Base-by-base conservation (phyloP, 2,113 vertebrate species). In the Craseonycteris thonglongyai region DNA sequence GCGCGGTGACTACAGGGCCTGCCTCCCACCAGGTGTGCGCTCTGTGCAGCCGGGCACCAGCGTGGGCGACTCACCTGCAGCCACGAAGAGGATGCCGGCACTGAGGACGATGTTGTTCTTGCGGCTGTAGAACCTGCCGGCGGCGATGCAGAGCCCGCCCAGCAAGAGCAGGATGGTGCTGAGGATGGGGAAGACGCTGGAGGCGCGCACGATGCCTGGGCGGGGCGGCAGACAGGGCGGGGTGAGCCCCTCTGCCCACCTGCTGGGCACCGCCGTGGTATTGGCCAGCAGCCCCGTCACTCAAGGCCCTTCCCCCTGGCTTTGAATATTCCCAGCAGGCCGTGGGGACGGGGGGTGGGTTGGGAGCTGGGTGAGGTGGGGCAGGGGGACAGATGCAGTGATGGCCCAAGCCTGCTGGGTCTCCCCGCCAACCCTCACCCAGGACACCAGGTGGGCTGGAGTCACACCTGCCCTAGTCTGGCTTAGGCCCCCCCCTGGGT, bases 121-220 rank as follows among this genome's bases (percentile, higher is more conserved):
- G 97, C 99, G 99, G 98, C 98, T 99, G 98, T 99, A 99, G 98
- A 99, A 98, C 90, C 99, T 98, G 49, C 99, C 99, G 13, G 99
- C 98, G 22, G 98, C 99, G 0, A 99, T 98, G 97, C 99, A 99
- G 75, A 99, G 98, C 14, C 99, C 99, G 1, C 99, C 99, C 0
- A 99, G 98, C 97, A 99, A 97, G 54, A 99, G 97, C 94, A 99
- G 97, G 96, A 99, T 97, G 94, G 99, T 99, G 97, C 99, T 99
- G 97, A 99, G 99, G 98, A 99, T 99, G 92, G 99, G 99, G 96
- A 99, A 99, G 97, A 99, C 98, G 0, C 99, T 99, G 98, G 99
- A 99, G 95, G 99, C 99, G 4, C 99, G 99, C 26, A 99, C 99
- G 3, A 99, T 99, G 93, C 99, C 99, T 99, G 96, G 7, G 93